A percentile compares a stretch with the other conserved stretches of the same genome.
Conservation (phyloP, 2,113 vertebrate species). For the Mus spicilegus region DNA sequence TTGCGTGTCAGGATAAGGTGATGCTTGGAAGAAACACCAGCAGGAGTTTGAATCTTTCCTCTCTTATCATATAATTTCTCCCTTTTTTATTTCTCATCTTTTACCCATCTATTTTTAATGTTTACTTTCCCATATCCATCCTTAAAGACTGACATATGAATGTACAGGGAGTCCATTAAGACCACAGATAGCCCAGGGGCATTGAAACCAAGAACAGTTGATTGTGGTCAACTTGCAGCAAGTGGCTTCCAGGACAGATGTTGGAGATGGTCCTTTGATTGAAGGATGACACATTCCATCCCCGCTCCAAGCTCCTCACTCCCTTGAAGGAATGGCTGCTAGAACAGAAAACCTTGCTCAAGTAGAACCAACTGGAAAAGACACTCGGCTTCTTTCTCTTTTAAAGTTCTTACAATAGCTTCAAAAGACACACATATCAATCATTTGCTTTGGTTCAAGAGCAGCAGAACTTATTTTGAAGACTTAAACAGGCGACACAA, state of each 20-base stretch:
- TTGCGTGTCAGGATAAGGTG: not conserved
- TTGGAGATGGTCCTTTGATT: not conserved
- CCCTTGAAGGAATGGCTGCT: not conserved
- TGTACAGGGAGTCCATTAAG: conserved; percentile 49
- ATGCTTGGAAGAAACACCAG: not conserved
- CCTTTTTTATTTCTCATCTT: not conserved
- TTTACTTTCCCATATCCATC: not conserved
- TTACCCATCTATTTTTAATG: not conserved
- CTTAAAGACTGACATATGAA: not conserved
- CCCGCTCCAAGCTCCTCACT: not conserved
- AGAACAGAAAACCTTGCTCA: not conserved
- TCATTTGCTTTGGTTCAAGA: conserved; percentile 66
- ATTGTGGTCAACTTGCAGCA: conserved; percentile 9
- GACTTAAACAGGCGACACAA: conserved; percentile 64
- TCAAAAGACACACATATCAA: conserved; percentile 26
- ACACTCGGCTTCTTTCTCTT: not conserved
- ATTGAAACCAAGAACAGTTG: not conserved
- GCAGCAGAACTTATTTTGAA: conserved; percentile 68
- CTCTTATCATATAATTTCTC: not conserved
- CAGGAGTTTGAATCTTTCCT: not conserved
- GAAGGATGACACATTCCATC: conserved; percentile 20
- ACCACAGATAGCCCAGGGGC: conserved; percentile 17
- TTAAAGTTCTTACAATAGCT: conserved; percentile 39
- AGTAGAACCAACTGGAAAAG: conserved; percentile 63
- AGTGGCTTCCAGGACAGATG: not conserved